phyloP scores from a whole-genome alignment of 37 sponge, comb jelly and placozoan genomes.

The Cliona cf. orientalis region DNA sequence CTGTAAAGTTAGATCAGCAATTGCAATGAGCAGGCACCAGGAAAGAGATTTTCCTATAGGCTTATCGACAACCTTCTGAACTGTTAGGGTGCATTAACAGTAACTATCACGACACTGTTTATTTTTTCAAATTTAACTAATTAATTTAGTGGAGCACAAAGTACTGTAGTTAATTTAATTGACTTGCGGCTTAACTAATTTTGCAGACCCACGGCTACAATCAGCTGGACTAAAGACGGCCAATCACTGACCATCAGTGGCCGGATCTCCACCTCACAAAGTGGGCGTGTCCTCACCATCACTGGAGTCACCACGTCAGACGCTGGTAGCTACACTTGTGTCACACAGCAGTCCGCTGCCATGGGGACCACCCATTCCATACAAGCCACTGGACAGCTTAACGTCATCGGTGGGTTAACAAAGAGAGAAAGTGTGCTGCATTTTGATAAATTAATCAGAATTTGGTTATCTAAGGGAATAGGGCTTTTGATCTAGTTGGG shows the following conservation, averaged over 20 bases:
- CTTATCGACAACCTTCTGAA: too few relatives aligned
- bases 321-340: slow-evolving; percentile 58
- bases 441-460: too few relatives aligned
- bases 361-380: background rate
- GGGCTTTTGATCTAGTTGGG: too few relatives aligned
- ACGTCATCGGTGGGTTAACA: slow-evolving; percentile 25
- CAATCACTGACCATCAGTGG: background rate
- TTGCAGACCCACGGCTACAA: slow-evolving; percentile 33
- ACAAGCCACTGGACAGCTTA: background rate
- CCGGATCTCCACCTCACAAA: background rate
- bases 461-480: too few relatives aligned
- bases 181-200: too few relatives aligned
- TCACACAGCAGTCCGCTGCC: background rate
- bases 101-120: background rate
- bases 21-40: too few relatives aligned
- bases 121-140: background rate
- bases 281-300: slow-evolving; percentile 13
- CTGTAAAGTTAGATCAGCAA: too few relatives aligned
- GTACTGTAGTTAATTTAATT: too few relatives aligned
- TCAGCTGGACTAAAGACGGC: slow-evolving; percentile 54
- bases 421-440: too few relatives aligned
- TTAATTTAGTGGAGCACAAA: background rate
- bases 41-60: too few relatives aligned
- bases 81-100: too few relatives aligned
- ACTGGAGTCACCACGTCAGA: slow-evolving; percentile 5